phyloP scores from a whole-genome alignment of 2,797 vertebrate genomes.

The Meda fulgida region DNA sequence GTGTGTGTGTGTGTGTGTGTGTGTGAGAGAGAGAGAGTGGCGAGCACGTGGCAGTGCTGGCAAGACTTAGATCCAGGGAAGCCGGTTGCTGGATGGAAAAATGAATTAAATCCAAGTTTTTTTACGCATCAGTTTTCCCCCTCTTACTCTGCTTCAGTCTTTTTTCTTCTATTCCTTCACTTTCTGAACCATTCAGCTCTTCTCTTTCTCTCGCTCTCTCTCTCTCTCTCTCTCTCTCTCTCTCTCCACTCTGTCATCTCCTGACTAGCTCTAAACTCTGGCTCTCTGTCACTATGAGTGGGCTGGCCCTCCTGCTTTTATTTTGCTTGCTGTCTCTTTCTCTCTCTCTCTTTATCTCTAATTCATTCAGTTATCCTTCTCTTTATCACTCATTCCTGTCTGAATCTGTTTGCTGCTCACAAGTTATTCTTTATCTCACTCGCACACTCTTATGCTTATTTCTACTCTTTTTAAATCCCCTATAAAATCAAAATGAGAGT shows the following conservation, averaged over 20 bases:
- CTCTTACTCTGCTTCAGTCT: constrained; percentile 20
- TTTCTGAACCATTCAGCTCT: constrained; percentile 25
- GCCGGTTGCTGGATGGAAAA: constrained; percentile 46
- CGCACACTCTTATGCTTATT: background rate
- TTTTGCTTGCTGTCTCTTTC: background rate
- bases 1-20: background rate
- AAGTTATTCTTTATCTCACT: background rate
- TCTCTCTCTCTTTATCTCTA: background rate
- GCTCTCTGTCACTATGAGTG: constrained; percentile 61
- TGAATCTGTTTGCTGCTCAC: background rate
- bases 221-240: constrained; percentile 42
- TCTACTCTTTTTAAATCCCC: background rate
- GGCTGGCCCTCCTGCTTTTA: constrained; percentile 25
- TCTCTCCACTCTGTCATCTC: constrained; percentile 41
- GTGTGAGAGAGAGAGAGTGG: constrained; percentile 15
- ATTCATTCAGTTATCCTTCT: constrained; percentile 18
- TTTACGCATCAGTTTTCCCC: background rate
- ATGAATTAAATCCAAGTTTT: background rate
- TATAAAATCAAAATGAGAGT: background rate
- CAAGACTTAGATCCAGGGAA: constrained; percentile 68
- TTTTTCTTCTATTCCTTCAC: constrained; percentile 69
- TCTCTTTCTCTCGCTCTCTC: constrained; percentile 52
- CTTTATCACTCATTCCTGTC: background rate
- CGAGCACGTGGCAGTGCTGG: constrained; percentile 51
- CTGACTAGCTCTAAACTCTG: constrained; percentile 50